Base-by-base conservation (phyloP, 2,888 invertebrate genomes). In the Heteromurus nitidus region DNA sequence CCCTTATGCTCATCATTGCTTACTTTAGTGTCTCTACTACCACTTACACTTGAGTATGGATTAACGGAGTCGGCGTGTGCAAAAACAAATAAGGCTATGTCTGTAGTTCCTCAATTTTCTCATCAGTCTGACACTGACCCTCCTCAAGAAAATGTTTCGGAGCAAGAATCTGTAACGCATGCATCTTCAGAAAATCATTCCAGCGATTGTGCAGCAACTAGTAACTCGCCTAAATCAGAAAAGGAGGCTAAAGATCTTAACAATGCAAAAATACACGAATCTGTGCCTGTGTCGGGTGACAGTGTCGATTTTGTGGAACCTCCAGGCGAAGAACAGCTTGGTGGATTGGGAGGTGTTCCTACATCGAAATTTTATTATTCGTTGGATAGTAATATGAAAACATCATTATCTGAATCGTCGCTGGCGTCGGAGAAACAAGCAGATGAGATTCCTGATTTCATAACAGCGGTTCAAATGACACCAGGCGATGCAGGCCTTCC, bases 1-100 rank as follows among this genome's bases (percentile, higher is more conserved):
- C 93, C 94, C 7, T 91, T 99, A 85, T 97, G 98, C 87, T 93
- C 94, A 7, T 93, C 95, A 3, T 93, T 99, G 87, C 90, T 99
- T 72, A 94, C 97, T 5, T 91, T 99, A 67, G 91, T 97, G 0
- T 98, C 98, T 0, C 90, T 99, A 42, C 93, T 96, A 90, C 99
- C 99, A 69, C 94, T 93, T 60, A 93, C 97, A 91, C 91, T 97
- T 86, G 96, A 97, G 88, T 92, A 92, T 88, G 97, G 97, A 1
- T 91, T 98, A 53, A 90, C 92, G 84, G 93, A 94, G 88, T 94
- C 96, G 67, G 95, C 96, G 42, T 95, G 94, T 90, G 93, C 94
- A 87, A 92, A 92, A 87, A 92, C 93, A 47, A 93, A 93, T 0
- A 91, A 93, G 82, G 93, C 93, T 0, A 92, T 94, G 91, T 94